phyloP scores from a whole-genome alignment of 1,140 invertebrate species.

The Lepidostoma basale region DNA sequence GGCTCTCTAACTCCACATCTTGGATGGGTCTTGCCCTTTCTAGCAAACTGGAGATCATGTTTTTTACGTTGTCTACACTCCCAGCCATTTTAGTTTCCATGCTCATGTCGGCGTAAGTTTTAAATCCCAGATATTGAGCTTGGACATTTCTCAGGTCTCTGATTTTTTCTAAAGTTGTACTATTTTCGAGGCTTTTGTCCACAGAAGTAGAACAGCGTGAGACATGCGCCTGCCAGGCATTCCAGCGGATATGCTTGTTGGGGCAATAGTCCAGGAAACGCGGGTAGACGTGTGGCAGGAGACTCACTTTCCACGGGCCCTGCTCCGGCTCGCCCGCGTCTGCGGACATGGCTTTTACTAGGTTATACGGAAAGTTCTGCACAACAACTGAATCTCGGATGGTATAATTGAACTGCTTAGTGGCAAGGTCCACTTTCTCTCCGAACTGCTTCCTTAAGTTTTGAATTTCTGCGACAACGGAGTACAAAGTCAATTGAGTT shows the following conservation, averaged over 20 bases:
- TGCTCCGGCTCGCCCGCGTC: constrained; percentile 65
- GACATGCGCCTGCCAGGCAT: constrained; percentile 80
- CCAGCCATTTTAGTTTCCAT: constrained; percentile 96
- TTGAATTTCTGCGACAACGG: constrained; percentile 57
- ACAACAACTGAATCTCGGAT: constrained; percentile 71
- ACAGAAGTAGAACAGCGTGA: constrained; percentile 70
- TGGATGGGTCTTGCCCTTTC: constrained; percentile 73
- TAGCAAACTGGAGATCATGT: constrained; percentile 73
- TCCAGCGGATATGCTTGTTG: constrained; percentile 75
- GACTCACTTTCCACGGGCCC: constrained; percentile 80
- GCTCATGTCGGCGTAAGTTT: constrained; percentile 81
- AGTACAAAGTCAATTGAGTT: constrained; percentile 55
- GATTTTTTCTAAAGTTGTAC: constrained; percentile 78
- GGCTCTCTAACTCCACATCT: constrained; percentile 72
- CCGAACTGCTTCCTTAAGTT: constrained; percentile 65
- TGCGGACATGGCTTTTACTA: constrained; percentile 70
- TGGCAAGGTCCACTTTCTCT: constrained; percentile 67
- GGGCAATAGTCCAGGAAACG: constrained; percentile 85
- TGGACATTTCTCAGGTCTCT: constrained; percentile 69
- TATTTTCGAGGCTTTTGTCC: constrained; percentile 73
- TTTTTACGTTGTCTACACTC: constrained; percentile 76
- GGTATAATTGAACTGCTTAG: constrained; percentile 68
- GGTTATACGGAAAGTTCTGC: constrained; percentile 74
- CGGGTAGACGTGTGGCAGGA: constrained; percentile 73
- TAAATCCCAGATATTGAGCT: constrained; percentile 79